Evolutionary conservation across 2,888 invertebrate genomes (phyloP).

Genomic region (Sinotaia quadrata): DNA sequence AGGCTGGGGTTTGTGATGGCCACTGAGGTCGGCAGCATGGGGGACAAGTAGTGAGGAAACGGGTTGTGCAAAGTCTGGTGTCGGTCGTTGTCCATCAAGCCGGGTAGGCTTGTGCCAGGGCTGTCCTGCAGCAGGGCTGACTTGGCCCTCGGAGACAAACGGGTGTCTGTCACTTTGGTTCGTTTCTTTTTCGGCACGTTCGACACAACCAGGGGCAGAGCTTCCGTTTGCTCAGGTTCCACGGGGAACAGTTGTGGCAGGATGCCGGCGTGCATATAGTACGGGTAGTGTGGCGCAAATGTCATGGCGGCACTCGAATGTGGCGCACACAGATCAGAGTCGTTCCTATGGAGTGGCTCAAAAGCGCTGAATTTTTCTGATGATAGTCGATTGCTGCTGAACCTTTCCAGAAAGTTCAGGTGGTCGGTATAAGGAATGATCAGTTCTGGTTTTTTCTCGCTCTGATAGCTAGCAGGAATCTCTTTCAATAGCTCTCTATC

Average conservation of each 20-base stretch:
- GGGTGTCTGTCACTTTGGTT: constrained; percentile 86
- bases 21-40: constrained; percentile 92
- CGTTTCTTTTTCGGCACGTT: constrained; percentile 89
- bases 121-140: constrained; percentile 25
- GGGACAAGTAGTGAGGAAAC: constrained; percentile 85
- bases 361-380: constrained; percentile 58
- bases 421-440: constrained; percentile 36
- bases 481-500: constrained; percentile 33
- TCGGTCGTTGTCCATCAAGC: constrained; percentile 12
- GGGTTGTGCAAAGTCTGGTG: constrained; percentile 15
- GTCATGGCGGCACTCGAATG: constrained; percentile 64
- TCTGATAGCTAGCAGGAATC: constrained; percentile 32
- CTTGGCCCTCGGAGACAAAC: constrained; percentile 62
- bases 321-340: constrained; percentile 56
- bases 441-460: constrained; percentile 29
- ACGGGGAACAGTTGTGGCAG: constrained; percentile 44
- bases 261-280: constrained; percentile 72
- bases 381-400: constrained; percentile 29
- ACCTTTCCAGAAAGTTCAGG: constrained; percentile 34
- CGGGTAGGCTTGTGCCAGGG: constrained; percentile 12
- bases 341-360: constrained; percentile 48
- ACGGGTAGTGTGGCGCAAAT: constrained; percentile 77
- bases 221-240: constrained; percentile 77
- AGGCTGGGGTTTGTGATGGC: constrained; percentile 97
- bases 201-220: constrained; percentile 93